phyloP scores from a whole-genome alignment of 2,888 invertebrate species.

The Nymphalis c-album region DNA sequence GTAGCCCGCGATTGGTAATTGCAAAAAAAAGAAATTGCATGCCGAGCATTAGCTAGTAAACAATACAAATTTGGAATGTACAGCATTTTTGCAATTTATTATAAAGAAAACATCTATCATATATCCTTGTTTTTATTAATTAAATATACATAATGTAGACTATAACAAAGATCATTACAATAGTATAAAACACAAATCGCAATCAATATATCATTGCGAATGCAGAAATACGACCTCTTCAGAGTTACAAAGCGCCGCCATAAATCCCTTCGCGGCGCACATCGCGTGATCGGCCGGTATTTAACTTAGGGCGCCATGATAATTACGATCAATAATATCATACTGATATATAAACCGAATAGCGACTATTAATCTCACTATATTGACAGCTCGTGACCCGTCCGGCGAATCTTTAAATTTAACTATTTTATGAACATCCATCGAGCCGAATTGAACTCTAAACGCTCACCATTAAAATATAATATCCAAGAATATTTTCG shows the following conservation, averaged over 20 bases:
- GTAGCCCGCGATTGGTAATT: too few relatives aligned
- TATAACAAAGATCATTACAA: constrained; percentile 24
- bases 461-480: constrained; percentile 20
- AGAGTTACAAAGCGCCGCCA: constrained; percentile 47
- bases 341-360: constrained; percentile 54
- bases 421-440: constrained; percentile 19
- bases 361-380: constrained; percentile 59
- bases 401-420: constrained; percentile 20
- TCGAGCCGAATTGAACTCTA: constrained; percentile 24
- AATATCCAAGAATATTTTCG: constrained; percentile 14
- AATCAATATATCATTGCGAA: constrained; percentile 39
- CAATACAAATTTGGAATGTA: too few relatives aligned
- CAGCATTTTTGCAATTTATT: too few relatives aligned
- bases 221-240: constrained; percentile 38
- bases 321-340: constrained; percentile 75
- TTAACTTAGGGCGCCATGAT: constrained; percentile 69
- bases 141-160: not conserved
- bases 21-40: too few relatives aligned
- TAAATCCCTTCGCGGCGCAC: constrained; percentile 53
- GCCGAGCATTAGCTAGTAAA: too few relatives aligned
- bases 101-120: not conserved
- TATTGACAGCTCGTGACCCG: constrained; percentile 39
- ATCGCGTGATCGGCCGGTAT: constrained; percentile 65
- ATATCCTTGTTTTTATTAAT: not conserved
- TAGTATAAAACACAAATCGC: constrained; percentile 27